phyloP scores from a whole-genome alignment of 2,888 invertebrate genomes.

The Lumbricus terrestris region DNA sequence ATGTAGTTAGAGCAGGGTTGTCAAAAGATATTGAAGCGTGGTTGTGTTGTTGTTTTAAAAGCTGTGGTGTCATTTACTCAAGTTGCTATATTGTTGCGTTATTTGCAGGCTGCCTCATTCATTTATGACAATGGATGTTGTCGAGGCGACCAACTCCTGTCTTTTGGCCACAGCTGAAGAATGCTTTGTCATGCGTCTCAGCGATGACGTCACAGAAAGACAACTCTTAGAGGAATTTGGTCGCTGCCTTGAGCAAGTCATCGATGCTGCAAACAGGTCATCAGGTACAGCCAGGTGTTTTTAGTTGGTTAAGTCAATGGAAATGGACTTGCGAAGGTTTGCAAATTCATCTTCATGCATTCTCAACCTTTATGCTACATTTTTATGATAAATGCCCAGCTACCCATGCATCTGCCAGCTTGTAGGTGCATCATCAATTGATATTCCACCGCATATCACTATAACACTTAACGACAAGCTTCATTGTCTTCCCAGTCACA shows the following conservation, averaged over 20 bases:
- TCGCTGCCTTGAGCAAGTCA: constrained; percentile 88
- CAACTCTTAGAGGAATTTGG: constrained; percentile 91
- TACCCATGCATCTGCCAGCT: not conserved
- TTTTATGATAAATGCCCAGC: not conserved
- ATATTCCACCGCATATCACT: not conserved
- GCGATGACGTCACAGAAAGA: constrained; percentile 63
- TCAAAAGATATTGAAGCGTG: not conserved
- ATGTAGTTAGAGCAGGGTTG: not conserved
- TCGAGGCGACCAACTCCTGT: constrained; percentile 95
- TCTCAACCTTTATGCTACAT: not conserved
- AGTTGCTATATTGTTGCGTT: not conserved
- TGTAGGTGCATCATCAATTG: not conserved
- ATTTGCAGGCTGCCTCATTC: constrained; percentile 75
- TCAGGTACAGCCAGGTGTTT: constrained; percentile 45
- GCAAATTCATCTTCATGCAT: not conserved
- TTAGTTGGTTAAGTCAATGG: not conserved
- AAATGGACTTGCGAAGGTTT: not conserved
- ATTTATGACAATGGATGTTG: constrained; percentile 89
- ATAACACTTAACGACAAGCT: not conserved
- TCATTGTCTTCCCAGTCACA: too few relatives aligned
- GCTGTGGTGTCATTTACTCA: not conserved
- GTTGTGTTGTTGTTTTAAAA: not conserved
- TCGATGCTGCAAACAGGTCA: constrained; percentile 68
- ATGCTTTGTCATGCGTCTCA: constrained; percentile 64
- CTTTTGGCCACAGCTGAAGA: constrained; percentile 88